Percentiles rank a stretch among this genome's conserved stretches.
Conservation (phyloP, 2,113 vertebrate genomes). For the Psilopogon haemacephalus region DNA sequence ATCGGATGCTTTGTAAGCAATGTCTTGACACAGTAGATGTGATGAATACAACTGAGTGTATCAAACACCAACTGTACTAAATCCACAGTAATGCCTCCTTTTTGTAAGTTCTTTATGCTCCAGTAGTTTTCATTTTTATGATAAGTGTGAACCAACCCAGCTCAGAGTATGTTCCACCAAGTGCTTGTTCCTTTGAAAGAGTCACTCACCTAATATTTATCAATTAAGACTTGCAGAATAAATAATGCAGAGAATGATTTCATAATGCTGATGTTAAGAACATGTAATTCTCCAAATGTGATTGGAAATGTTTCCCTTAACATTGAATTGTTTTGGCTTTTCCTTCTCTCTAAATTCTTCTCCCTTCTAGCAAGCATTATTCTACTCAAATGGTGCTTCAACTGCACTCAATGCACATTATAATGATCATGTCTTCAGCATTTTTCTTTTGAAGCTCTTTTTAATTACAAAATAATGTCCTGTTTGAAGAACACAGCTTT, state of each 20-base stretch:
- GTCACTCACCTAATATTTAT: slow-evolving; percentile 33
- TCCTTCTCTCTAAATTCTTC: background rate
- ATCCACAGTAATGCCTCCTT: slow-evolving; percentile 60
- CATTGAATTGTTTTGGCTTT: slow-evolving; percentile 8
- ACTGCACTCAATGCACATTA: slow-evolving; percentile 43
- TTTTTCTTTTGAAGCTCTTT: slow-evolving; percentile 70
- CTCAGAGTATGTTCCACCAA: background rate
- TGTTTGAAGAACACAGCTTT: slow-evolving; percentile 71
- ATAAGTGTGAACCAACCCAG: slow-evolving; percentile 37
- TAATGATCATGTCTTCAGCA: slow-evolving; percentile 69
- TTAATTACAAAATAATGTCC: slow-evolving; percentile 78
- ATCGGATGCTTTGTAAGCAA: slow-evolving; percentile 43
- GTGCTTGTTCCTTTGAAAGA: background rate
- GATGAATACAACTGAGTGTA: slow-evolving; percentile 57
- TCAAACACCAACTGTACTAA: slow-evolving; percentile 56
- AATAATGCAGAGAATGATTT: slow-evolving; percentile 16
- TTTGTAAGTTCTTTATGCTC: slow-evolving; percentile 64
- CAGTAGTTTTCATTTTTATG: slow-evolving; percentile 63
- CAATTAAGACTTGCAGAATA: slow-evolving; percentile 28
- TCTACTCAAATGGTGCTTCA: slow-evolving; percentile 70
- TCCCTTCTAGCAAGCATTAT: slow-evolving; percentile 27
- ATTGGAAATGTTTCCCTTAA: slow-evolving; percentile 57
- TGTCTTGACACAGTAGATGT: slow-evolving; percentile 36
- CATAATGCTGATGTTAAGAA: slow-evolving; percentile 11
- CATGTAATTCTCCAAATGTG: slow-evolving; percentile 43